These are phyloP conservation scores for Saccostrea glomerata DNA, from an alignment of 1,140 invertebrate species.

Conservation along the genomic window DNA sequence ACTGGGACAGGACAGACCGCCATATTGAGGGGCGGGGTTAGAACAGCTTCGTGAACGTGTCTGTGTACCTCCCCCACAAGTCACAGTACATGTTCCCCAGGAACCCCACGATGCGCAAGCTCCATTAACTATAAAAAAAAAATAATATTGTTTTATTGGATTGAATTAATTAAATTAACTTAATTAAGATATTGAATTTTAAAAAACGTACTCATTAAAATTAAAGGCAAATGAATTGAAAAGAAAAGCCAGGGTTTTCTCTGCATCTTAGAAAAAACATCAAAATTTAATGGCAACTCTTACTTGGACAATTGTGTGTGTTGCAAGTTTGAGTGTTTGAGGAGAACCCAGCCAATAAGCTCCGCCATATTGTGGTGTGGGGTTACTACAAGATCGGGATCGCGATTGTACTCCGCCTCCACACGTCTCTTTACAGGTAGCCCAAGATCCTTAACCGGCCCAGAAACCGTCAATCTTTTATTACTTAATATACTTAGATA, in stretches of 20 bases:
- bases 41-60: constrained; percentile 58
- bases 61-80: constrained; percentile 63
- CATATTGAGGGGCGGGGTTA: constrained; percentile 60
- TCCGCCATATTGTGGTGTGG: constrained; percentile 63
- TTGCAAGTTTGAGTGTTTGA: background rate
- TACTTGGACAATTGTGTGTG: constrained; percentile 42
- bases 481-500: too few species aligned
- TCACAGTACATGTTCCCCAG: constrained; percentile 62
- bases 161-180: background rate
- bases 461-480: constrained; percentile 42
- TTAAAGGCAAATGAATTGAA: background rate
- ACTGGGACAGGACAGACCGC: constrained; percentile 61
- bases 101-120: constrained; percentile 64
- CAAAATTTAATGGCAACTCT: background rate
- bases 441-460: constrained; percentile 23
- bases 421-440: constrained; percentile 62
- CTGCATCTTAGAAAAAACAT: background rate
- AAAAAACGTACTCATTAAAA: background rate
- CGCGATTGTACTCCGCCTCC: constrained; percentile 59
- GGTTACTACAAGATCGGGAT: constrained; percentile 61
- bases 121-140: constrained; percentile 60
- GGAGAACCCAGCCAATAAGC: constrained; percentile 54
- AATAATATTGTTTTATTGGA: background rate
- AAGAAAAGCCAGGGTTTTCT: background rate
- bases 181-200: background rate